Evolutionary conservation across 2,888 invertebrate genomes (phyloP).

Genomic region (Caprella mutica): DNA sequence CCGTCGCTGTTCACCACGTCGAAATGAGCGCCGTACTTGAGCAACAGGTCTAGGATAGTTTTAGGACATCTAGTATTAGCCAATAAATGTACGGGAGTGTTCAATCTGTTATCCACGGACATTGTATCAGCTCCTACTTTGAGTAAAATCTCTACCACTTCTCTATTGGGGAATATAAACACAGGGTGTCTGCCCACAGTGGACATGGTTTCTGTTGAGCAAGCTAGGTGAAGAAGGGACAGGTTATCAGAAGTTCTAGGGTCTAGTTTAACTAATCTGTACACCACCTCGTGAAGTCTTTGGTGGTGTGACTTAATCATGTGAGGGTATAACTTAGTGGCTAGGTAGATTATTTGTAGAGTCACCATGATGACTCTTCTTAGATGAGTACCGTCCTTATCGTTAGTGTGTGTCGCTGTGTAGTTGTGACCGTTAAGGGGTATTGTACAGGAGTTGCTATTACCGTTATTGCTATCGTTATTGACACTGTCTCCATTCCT

Average conservation of each 20-base stretch:
- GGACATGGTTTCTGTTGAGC: conserved; percentile 59
- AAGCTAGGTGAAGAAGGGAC: conserved; percentile 59
- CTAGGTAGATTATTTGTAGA: conserved; percentile 65
- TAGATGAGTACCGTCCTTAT: conserved; percentile 62
- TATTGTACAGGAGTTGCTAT: not conserved
- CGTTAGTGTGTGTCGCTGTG: conserved; percentile 15
- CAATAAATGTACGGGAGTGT: conserved; percentile 76
- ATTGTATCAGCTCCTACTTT: conserved; percentile 49
- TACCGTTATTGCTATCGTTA: not conserved
- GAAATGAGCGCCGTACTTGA: conserved; percentile 71
- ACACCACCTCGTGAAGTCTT: conserved; percentile 57
- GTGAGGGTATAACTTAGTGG: conserved; percentile 49
- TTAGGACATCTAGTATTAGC: conserved; percentile 56
- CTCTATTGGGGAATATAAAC: conserved; percentile 57
- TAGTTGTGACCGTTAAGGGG: conserved; percentile 17
- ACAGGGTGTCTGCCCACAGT: conserved; percentile 56
- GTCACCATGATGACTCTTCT: conserved; percentile 76
- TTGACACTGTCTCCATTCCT: conserved; percentile 3
- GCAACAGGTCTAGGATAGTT: conserved; percentile 57
- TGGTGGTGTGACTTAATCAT: conserved; percentile 38
- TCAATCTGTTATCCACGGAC: conserved; percentile 66
- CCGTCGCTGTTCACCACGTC: conserved; percentile 67
- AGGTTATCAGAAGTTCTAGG: conserved; percentile 43
- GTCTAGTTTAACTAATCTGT: conserved; percentile 61
- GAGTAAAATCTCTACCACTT: conserved; percentile 57